Evolutionary conservation across 2,113 vertebrate genomes (phyloP).

Genomic region (Psilopsiagon aurifrons): DNA sequence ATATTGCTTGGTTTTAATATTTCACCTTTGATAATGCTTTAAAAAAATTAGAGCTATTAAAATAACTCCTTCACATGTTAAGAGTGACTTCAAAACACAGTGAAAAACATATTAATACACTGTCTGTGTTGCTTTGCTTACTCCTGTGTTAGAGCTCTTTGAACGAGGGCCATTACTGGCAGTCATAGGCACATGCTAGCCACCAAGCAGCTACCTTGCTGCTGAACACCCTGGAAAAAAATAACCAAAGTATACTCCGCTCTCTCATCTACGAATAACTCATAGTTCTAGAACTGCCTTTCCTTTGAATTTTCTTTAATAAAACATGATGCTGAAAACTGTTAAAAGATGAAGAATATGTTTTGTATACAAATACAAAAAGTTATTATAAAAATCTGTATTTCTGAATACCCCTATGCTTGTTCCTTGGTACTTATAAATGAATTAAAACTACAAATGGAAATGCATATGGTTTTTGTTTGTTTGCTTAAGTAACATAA

Average conservation of each 20-base stretch:
- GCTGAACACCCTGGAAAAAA: not conserved
- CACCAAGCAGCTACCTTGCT: not conserved
- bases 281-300: not conserved
- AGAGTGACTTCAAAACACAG: not conserved
- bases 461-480: not conserved
- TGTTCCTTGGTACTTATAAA: not conserved
- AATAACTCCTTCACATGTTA: not conserved
- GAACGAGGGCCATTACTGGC: not conserved
- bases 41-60: not conserved
- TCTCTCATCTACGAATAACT: not conserved
- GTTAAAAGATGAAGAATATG: not conserved
- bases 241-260: not conserved
- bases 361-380: not conserved
- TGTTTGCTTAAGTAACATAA: not conserved
- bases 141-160: not conserved
- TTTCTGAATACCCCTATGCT: not conserved
- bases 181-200: not conserved
- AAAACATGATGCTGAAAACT: not conserved
- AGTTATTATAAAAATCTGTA: not conserved
- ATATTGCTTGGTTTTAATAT: not conserved
- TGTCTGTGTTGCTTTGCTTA: not conserved
- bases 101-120: not conserved
- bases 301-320: not conserved
- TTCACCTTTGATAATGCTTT: not conserved
- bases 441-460: not conserved